These are phyloP conservation scores for Mechanitis mazaeus DNA, from an alignment of 2,888 invertebrate species.

Conservation along the genomic window DNA sequence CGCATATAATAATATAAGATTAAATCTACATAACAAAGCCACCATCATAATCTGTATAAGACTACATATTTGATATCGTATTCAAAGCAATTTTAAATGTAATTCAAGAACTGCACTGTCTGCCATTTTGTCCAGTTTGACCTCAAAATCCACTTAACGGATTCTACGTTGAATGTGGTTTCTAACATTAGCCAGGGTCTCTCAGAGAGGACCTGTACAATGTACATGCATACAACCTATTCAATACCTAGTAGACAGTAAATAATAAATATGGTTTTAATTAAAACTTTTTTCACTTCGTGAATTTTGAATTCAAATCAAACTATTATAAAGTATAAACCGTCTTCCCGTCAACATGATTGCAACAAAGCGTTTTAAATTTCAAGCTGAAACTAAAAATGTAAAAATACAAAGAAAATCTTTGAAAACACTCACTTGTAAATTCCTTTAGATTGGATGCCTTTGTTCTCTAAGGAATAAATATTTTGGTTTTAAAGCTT, in stretches of 20 bases:
- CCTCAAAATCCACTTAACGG: conserved; percentile 6
- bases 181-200: neutral
- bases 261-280: neutral
- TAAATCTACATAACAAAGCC: too few species aligned
- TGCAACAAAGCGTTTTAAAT: too few species aligned
- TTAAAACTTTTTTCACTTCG: too few species aligned
- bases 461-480: neutral
- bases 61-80: neutral
- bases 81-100: conserved; percentile 3
- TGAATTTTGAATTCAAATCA: too few species aligned
- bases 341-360: too few species aligned
- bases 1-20: too few species aligned
- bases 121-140: conserved; percentile 1
- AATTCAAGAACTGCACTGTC: conserved; percentile 1
- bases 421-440: too few species aligned
- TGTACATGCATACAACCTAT: neutral
- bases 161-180: conserved; percentile 2
- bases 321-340: too few species aligned
- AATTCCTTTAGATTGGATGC: too few species aligned
- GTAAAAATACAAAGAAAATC: too few species aligned
- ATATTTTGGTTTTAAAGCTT: neutral
- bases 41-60: too few species aligned
- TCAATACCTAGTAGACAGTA: neutral
- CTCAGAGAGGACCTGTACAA: neutral
- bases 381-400: too few species aligned